These are phyloP conservation scores for Ceratina calcarata DNA, from an alignment of 1,140 invertebrate genomes.

Conservation along the genomic window DNA sequence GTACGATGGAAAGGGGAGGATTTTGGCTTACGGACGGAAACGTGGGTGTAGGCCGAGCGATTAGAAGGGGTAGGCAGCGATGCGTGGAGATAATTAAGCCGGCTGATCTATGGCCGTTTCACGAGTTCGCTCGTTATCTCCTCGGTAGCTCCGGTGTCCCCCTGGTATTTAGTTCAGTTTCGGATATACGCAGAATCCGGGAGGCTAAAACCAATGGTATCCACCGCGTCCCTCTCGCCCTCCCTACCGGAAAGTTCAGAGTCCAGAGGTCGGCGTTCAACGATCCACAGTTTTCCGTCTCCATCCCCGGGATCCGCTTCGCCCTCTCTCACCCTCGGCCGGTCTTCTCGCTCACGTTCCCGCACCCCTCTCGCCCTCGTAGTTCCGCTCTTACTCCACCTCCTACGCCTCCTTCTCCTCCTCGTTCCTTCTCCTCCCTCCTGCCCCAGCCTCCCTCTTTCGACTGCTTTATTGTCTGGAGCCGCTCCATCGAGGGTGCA, in stretches of 20 bases:
- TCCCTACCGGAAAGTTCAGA: slow-evolving; percentile 68
- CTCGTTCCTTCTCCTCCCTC: slow-evolving; percentile 46
- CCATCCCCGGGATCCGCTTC: slow-evolving; percentile 69
- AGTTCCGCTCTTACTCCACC: slow-evolving; percentile 73
- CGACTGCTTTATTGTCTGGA: slow-evolving; percentile 80
- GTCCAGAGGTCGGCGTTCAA: slow-evolving; percentile 80
- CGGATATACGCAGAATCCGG: slow-evolving; percentile 74
- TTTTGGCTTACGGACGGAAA: slow-evolving; percentile 46
- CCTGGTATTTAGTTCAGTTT: slow-evolving; percentile 78
- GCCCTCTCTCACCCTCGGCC: slow-evolving; percentile 44
- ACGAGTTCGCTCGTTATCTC: slow-evolving; percentile 82
- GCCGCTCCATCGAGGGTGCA: slow-evolving; percentile 80
- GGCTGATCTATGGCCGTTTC: slow-evolving; percentile 79
- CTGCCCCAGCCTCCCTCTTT: slow-evolving; percentile 62
- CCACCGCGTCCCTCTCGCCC: slow-evolving; percentile 57
- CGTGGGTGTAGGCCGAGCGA: slow-evolving; percentile 55
- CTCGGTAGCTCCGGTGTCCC: slow-evolving; percentile 71
- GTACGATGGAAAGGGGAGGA: slow-evolving; percentile 43
- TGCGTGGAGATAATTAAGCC: slow-evolving; percentile 80
- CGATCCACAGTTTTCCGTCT: slow-evolving; percentile 76
- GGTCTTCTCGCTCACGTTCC: slow-evolving; percentile 49
- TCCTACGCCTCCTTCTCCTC: slow-evolving; percentile 52
- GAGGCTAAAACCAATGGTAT: slow-evolving; percentile 67
- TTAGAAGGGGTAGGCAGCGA: slow-evolving; percentile 72
- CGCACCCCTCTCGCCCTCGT: slow-evolving; percentile 36